Evolutionary conservation across 2,888 invertebrate species (phyloP), one percentile per base, ranked within the genome.

Genomic region (Cistogaster globosa): DNA sequence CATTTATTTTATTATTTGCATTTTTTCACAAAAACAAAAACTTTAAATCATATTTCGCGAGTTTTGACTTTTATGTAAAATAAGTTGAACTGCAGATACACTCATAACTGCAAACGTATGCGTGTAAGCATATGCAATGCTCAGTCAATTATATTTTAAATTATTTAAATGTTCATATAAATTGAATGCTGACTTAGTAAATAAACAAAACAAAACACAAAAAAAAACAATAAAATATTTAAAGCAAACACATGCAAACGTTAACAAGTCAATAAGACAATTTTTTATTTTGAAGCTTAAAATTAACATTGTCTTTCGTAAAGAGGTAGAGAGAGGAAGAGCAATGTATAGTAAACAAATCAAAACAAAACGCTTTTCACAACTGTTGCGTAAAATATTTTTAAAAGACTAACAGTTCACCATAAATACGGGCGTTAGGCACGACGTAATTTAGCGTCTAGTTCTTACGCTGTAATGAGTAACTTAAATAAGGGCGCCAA

Each of bases 181-280:
- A 32, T 71, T 71, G n/a, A 71, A 45, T 71, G 69, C 42, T 71
- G 42, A 57, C 45, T 71, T 42, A 55, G 22, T 22, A n/a, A 42
- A 22, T 11, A 8, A 26, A 26, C 4, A 26, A 26, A 26, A 26
- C 26, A 26, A n/a, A 2, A 26, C 26, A 26, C 1, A 32, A 48
- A 22, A 26, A 20, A 32, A 32, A 32, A 32, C 32, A 32, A 32
- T 32, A 6, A 32, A 32, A 32, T 32, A 6, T 7, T 5, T 32
- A 32, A 32, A 32, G 32, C 2, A 2, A 32, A 32, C 4, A 6
- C 32, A 32, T 32, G 32, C 7, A 32, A 32, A 32, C 32, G 6
- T 32, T 32, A 58, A 48, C 45, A 71, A 71, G 58, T 58, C 58
- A 71, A 48, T 58, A 26, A 45, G 12, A 32, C 58, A 58, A 12